Base-by-base conservation (phyloP, 2,797 vertebrate genomes). In the Ara ararauna region DNA sequence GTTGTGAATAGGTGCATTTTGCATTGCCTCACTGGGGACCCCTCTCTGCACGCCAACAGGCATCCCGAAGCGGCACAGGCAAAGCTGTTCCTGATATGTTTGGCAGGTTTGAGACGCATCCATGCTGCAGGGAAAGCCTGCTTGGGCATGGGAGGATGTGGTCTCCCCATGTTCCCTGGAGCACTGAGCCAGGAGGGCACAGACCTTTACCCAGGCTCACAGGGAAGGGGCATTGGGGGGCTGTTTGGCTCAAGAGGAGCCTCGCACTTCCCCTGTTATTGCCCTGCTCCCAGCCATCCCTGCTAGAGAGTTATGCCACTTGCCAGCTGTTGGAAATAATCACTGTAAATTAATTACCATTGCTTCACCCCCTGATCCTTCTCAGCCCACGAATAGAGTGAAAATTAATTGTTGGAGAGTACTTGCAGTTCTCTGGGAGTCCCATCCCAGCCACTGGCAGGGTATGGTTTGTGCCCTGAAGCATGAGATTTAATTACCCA, bases 251-350 rank as follows among this genome's bases (percentile, higher is more conserved):
- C 7, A 0, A 87, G 44, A 65, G 54, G 14, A 2, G 22, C 36
- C 61, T 70, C 0, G 0, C 77, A 12, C 85, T 87, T 76, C 65
- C 85, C 67, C 85, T 67, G 34, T 48, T 58, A 48, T 66, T 51
- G 30, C 79, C 0, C 0, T 75, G 89, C 79, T 96, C 86, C 77
- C 89, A 88, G 77, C 85, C 90, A 47, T 85, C 88, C 87, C 95
- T 66, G 79, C 78, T 1, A 13, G 76, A 19, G 53, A 95, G 89
- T 93, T 95, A 44, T 78, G 72, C 84, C 95, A 90, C 94, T 95
- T 93, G 95, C 96, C 93, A 97, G 96, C 97, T 96, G 96, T 93
- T 97, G 90, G 86, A 94, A 95, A 93, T 97, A 95, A 97, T 96
- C 53, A 0, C 93, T 96, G 89, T 94, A 96, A 97, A 97, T 97